Base-by-base conservation (phyloP, 2,797 vertebrate genomes). In the Poeciliopsis gracilis region DNA sequence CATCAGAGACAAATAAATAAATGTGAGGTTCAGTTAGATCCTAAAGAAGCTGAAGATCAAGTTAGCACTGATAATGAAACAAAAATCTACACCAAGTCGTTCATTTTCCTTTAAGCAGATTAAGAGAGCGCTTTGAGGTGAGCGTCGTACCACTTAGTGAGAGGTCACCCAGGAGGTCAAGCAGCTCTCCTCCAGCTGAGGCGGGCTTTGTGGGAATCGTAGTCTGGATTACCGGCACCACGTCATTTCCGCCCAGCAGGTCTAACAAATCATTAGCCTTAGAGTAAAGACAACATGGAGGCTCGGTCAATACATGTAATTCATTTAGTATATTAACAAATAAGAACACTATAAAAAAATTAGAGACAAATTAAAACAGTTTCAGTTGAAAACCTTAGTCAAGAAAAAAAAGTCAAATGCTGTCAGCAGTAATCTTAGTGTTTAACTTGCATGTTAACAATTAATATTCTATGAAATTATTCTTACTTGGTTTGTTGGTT, bases 201-300 rank as follows among this genome's bases (percentile, higher is more conserved):
- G 95, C 95, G 30, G 96, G 97, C 91, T 99, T 99, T 80, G 91
- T 97, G 86, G 97, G 95, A 85, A 97, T 93, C 30, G 94, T 95
- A 69, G 97, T 99, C 86, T 97, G 96, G 93, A 99, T 99, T 86
- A 98, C 97, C 73, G 97, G 96, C 77, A 96, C 96, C 93, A 98
- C 96, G 82, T 99, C 97, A 83, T 96, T 98, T 93, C 95, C 97
- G 79, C 97, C 97, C 76, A 99, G 87, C 80, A 99, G 94, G 93
- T 98, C 98, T 95, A 99, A 96, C 90, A 99, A 96, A 94, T 99
- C 97, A 93, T 97, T 99, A 84, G 97, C 98, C 98, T 99, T 74
- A 93, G 73, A 75, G 77, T 5, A 82, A 82, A 7, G 30, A 63
- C 3, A 77, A 69, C 36, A 45, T 51, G 41, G 5, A 7, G 13